phyloP scores from a whole-genome alignment of 2,888 invertebrate species.

The Perizoma affinitatum region DNA sequence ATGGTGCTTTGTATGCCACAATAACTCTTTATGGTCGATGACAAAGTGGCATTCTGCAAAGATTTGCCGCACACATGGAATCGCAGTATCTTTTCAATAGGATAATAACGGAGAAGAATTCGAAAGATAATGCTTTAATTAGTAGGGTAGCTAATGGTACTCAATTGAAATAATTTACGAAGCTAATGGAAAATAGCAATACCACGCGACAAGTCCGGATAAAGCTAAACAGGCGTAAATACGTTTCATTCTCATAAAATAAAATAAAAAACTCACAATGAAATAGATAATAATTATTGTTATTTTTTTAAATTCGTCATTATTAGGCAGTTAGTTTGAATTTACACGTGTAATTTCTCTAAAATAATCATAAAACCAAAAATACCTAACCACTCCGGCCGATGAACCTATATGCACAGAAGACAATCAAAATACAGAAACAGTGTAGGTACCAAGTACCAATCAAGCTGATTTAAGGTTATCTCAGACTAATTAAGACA shows the following conservation, averaged over 20 bases:
- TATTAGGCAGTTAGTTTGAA: no score
- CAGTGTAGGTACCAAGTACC: constrained; percentile 9
- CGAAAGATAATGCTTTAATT: constrained; percentile 25
- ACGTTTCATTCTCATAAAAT: no score
- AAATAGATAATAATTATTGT: no score
- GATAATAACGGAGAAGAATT: constrained; percentile 25
- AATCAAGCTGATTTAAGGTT: constrained; percentile 41
- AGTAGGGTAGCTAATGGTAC: constrained; percentile 4
- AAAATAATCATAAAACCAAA: no score
- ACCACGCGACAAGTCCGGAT: neutral
- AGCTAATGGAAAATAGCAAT: neutral
- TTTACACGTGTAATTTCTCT: no score
- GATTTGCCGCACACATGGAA: constrained; percentile 68
- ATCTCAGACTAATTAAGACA: constrained; percentile 46
- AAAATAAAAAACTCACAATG: no score
- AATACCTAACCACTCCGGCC: no score
- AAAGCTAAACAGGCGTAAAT: neutral
- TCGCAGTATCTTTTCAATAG: constrained; percentile 28
- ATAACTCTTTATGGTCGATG: constrained; percentile 70
- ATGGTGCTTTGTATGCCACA: constrained; percentile 68
- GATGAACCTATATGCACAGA: neutral
- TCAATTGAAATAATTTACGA: constrained; percentile 1
- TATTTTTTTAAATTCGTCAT: no score
- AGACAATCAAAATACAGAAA: constrained; percentile 6
- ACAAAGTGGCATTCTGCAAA: constrained; percentile 73